A percentile compares a stretch with the other conserved stretches of the same genome.
Conservation (phyloP, 2,888 invertebrate genomes). For the Omphaloscelis lunosa region DNA sequence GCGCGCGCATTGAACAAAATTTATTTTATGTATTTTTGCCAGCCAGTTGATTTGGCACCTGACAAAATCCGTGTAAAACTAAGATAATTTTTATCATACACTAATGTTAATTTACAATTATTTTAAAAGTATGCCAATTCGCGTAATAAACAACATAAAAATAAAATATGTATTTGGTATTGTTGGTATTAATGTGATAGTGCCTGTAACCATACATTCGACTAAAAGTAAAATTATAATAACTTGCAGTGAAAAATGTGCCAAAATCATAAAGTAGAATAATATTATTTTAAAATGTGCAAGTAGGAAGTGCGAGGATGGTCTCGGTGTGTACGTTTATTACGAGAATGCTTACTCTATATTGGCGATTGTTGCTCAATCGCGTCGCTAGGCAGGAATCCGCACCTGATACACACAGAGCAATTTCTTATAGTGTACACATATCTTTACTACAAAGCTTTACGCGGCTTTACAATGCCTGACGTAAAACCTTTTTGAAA, state of each 20-base stretch:
- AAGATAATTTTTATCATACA: constrained; percentile 29
- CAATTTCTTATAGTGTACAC: constrained; percentile 70
- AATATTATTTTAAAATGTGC: constrained; percentile 59
- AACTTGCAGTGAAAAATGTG: constrained; percentile 63
- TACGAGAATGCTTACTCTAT: constrained; percentile 87
- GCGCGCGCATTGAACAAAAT: constrained; percentile 48
- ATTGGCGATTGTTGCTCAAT: constrained; percentile 89
- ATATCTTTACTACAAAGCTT: constrained; percentile 51
- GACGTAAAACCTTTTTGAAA: constrained; percentile 25
- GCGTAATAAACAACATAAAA: constrained; percentile 36
- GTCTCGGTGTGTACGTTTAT: constrained; percentile 68
- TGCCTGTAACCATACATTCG: constrained; percentile 41
- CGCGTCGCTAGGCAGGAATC: constrained; percentile 89
- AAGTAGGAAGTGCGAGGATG: constrained; percentile 70
- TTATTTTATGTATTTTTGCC: constrained; percentile 30
- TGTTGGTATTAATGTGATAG: constrained; percentile 23
- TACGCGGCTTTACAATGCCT: constrained; percentile 20
- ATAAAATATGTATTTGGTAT: constrained; percentile 16
- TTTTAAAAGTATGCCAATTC: constrained; percentile 49
- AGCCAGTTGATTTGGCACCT: constrained; percentile 31
- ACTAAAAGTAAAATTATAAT: constrained; percentile 52
- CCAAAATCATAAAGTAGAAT: constrained; percentile 54
- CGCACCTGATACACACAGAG: constrained; percentile 88
- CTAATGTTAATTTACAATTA: background rate
- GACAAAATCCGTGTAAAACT: constrained; percentile 31